phyloP scores from a whole-genome alignment of 2,888 invertebrate genomes.

The Sylvicola cinctus region DNA sequence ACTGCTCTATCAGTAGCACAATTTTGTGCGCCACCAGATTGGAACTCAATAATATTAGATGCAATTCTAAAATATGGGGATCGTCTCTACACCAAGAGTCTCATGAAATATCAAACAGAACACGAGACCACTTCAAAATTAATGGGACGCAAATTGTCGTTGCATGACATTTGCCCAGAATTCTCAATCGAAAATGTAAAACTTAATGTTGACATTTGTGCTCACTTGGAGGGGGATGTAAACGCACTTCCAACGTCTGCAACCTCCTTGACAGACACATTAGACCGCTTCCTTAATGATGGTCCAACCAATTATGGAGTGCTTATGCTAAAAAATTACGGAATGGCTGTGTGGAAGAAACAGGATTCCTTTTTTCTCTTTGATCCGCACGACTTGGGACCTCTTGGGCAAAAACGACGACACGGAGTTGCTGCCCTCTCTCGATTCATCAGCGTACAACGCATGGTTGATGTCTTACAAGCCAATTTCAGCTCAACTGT shows the following conservation, averaged over 20 bases:
- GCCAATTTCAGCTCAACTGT: constrained; percentile 14
- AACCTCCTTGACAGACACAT: background rate
- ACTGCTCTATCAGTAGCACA: constrained; percentile 36
- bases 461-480: constrained; percentile 15
- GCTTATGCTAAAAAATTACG: constrained; percentile 17
- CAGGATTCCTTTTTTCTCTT: constrained; percentile 24
- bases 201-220: background rate
- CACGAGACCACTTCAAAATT: background rate
- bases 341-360: constrained; percentile 24
- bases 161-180: constrained; percentile 15
- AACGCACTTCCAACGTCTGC: background rate
- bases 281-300: background rate
- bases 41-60: constrained; percentile 35
- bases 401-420: constrained; percentile 16
- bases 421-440: constrained; percentile 23
- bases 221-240: background rate
- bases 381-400: constrained; percentile 26
- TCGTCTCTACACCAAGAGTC: constrained; percentile 28
- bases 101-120: background rate
- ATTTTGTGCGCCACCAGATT: constrained; percentile 33
- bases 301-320: constrained; percentile 16
- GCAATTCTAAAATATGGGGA: constrained; percentile 41
- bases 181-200: constrained; percentile 11
- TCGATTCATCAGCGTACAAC: constrained; percentile 15
- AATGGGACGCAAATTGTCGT: constrained; percentile 9